Base-by-base conservation (phyloP, 1,140 invertebrate species). In the Parapsyche elsis region DNA sequence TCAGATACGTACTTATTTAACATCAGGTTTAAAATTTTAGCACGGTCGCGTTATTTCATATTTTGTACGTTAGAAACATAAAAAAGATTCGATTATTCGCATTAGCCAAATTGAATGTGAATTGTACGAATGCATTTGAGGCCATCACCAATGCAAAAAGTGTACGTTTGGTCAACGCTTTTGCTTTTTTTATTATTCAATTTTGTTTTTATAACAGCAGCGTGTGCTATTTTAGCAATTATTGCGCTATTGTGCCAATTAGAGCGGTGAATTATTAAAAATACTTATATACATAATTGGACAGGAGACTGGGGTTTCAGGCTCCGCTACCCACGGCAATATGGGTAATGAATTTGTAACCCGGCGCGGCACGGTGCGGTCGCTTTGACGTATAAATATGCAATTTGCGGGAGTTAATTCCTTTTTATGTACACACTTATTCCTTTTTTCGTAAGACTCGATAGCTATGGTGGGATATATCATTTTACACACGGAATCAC, bases 401-500 rank as follows among this genome's bases (percentile, higher is more conserved):
- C 64, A 67, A 67, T 67, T 67, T 67, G 64, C 14, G 23, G 23
- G 24, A 67, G 64, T 30, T 67, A 67, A 67, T 67, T 67, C 64
- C 64, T 67, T 67, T 67, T 67, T 67, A 26, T 26, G 16, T 19
- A n/a, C 57, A 9, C 57, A 21, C 57, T 19, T 21, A 21, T 61
- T 61, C 21, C 57, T 61, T 61, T 61, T 19, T 53, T 38, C 30
- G 30, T 38, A 38, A 38, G 30, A 67, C 12, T 26, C 21, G 14
- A 5, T 24, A 12, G 23, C 64, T 2, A 67, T 14, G 0, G 64
- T 26, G 23, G 64, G 64, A 26, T 67, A 80, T 80, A 80, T 80
- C 79, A 64, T 80, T 80, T 80, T 74, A 80, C 79, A 74, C 79
- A 80, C 49, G 71, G 73, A 80, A 75, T 80, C 71, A 76, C 79